These are phyloP conservation scores for Enoplosus armatus DNA, from an alignment of 2,797 vertebrate genomes.

Conservation along the genomic window DNA sequence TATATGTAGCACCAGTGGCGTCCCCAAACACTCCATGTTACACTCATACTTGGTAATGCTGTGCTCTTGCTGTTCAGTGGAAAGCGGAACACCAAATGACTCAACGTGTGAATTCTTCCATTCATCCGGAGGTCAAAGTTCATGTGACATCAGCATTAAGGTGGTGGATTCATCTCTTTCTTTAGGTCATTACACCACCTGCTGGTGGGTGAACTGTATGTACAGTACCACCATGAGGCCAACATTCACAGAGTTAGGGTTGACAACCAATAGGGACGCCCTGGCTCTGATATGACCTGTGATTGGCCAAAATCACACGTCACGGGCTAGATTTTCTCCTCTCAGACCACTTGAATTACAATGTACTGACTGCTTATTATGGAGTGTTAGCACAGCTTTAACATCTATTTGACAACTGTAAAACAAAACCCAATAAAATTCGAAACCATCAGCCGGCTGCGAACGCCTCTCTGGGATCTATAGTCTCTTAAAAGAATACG, in stretches of 20 bases:
- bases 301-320: too few species aligned
- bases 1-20: neutral
- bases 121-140: neutral
- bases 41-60: neutral
- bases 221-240: too few species aligned
- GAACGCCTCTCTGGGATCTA: neutral
- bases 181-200: neutral
- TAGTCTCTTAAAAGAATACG: neutral
- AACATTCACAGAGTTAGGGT: too few species aligned
- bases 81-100: neutral
- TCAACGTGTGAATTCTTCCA: neutral
- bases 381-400: too few species aligned
- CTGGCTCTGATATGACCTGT: too few species aligned
- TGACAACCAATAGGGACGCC: too few species aligned
- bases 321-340: too few species aligned
- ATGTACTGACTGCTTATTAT: too few species aligned
- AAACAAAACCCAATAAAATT: neutral
- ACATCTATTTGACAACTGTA: too few species aligned
- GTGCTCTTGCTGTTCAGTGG: neutral
- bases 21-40: neutral
- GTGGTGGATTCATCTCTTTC: neutral
- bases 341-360: too few species aligned
- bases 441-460: neutral
- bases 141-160: neutral
- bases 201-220: neutral